Base-by-base conservation (phyloP, 2,888 invertebrate genomes). In the Drosophila hamatofila region DNA sequence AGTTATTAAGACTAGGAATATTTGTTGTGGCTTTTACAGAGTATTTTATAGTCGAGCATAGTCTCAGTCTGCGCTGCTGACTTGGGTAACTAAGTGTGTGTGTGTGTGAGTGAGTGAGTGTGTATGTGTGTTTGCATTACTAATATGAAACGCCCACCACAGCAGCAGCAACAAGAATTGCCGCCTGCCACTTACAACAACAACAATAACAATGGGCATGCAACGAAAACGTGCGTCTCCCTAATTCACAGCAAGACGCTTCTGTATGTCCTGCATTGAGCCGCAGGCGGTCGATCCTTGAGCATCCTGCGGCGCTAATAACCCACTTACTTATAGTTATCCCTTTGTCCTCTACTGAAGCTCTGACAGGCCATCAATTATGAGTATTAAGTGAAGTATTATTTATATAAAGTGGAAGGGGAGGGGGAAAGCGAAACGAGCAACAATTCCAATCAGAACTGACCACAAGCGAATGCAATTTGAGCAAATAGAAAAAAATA, bases 261-360 rank as follows among this genome's bases (percentile, higher is more conserved):
- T 60, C 51, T 49, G 49, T 49, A 61, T 78, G 75, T 74, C 52
- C 79, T 70, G 79, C 77, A 77, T 60, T 66, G 72, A 68, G 41
- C 33, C 46, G 62, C 58, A 59, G 42, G 74, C 81, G 70, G 85
- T 84, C 59, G 72, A 72, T 78, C 83, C 65, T 67, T 73, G 65
- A 80, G 65, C 78, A 80, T 86, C 90, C 91, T 83, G 88, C 85
- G 85, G 90, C 72, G 91, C 85, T 90, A 91, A 90, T 91, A 91
- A 90, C 89, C 90, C 88, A 89, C 89, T 91, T 91, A 91, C 91
- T 89, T 83, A 85, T 81, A 89, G 89, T 89, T 89, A 86, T 84
- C 86, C 86, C 78, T 75, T 89, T 89, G 88, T 88, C 55, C 71
- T 49, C 55, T 48, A 30, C 60, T 58, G 66, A 64, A 59, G 69